Evolutionary conservation across 2,797 vertebrate genomes (phyloP).

Genomic region (Microctenopoma stevenorrisi): DNA sequence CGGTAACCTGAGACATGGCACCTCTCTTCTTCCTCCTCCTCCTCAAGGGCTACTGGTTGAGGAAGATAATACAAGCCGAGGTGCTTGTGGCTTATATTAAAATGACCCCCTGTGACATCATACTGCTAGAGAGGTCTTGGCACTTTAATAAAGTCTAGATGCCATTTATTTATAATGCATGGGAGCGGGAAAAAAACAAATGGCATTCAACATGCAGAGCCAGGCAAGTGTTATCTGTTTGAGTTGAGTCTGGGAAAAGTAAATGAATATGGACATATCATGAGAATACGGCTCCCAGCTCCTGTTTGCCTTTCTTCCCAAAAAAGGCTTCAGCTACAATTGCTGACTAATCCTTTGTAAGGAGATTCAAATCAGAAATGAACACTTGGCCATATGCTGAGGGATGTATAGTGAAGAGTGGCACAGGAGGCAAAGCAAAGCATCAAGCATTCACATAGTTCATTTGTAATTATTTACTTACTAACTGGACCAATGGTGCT

Average conservation of each 20-base stretch:
- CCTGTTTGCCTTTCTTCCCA: constrained; percentile 24
- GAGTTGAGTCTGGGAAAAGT: constrained; percentile 56
- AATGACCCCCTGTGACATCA: constrained; percentile 83
- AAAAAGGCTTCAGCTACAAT: constrained; percentile 44
- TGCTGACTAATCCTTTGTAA: constrained; percentile 26
- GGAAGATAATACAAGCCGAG: constrained; percentile 79
- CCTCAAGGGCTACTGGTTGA: constrained; percentile 79
- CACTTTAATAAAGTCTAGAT: constrained; percentile 83
- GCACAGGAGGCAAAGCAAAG: constrained; percentile 83
- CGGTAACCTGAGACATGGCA: constrained; percentile 78
- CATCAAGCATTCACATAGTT: constrained; percentile 74
- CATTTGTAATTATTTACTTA: constrained; percentile 87
- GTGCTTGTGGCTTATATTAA: constrained; percentile 82
- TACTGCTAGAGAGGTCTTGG: constrained; percentile 76
- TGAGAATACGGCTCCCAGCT: constrained; percentile 46
- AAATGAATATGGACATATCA: constrained; percentile 67
- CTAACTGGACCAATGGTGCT: constrained; percentile 98
- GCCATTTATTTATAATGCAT: constrained; percentile 85
- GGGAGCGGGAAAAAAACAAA: constrained; percentile 61
- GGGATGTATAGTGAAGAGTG: constrained; percentile 51
- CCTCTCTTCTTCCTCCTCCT: constrained; percentile 71
- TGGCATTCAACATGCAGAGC: constrained; percentile 67
- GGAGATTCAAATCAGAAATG: constrained; percentile 85
- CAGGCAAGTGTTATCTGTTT: constrained; percentile 59
- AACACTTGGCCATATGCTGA: constrained; percentile 84